A percentile compares a stretch with the other conserved stretches of the same genome.
phyloP scores from a whole-genome alignment of 2,888 invertebrate species.

The Chirona hameri region DNA sequence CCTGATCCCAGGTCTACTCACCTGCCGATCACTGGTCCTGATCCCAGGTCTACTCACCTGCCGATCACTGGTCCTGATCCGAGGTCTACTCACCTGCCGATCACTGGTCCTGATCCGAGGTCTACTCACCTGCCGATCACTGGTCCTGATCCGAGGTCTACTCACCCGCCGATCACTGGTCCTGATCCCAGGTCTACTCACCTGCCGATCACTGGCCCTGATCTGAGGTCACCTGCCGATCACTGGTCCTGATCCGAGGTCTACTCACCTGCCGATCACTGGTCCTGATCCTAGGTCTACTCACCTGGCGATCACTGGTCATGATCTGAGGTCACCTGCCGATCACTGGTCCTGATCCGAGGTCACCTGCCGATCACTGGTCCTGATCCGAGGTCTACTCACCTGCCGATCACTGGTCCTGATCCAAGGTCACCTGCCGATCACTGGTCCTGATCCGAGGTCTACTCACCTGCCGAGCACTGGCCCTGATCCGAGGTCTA shows the following conservation, averaged over 20 bases:
- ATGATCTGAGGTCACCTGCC: constrained; percentile 42
- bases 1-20: constrained; percentile 58
- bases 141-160: constrained; percentile 57
- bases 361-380: constrained; percentile 54
- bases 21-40: too few species aligned
- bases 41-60: constrained; percentile 39
- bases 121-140: constrained; percentile 45
- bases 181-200: constrained; percentile 38
- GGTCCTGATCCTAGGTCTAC: constrained; percentile 58
- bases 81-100: constrained; percentile 65
- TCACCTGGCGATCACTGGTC: constrained; percentile 55
- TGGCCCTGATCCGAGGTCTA: too few species aligned
- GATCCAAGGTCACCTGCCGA: too few species aligned
- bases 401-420: too few species aligned
- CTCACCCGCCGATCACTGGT: too few species aligned
- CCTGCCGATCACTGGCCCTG: constrained; percentile 50
- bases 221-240: constrained; percentile 59
- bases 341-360: constrained; percentile 53
- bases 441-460: too few species aligned
- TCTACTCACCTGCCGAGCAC: too few species aligned
- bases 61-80: constrained; percentile 52
- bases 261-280: constrained; percentile 45
- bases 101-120: constrained; percentile 39
- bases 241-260: constrained; percentile 39
- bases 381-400: constrained; percentile 52